Conservation (phyloP, 2,797 vertebrate genomes). For the Pampus argenteus region DNA sequence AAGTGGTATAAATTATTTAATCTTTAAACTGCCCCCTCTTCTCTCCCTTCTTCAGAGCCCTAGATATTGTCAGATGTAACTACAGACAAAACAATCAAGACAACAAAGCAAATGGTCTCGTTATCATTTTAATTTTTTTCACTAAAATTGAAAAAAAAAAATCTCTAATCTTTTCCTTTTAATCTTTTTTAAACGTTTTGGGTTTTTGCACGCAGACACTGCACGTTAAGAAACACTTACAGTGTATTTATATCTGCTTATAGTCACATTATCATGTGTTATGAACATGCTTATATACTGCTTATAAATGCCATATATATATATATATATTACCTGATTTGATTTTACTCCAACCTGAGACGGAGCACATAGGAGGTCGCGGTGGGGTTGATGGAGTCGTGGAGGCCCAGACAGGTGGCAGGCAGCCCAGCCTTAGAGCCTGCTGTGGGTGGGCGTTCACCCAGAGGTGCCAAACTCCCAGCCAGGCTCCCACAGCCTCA, state of each 20-base stretch:
- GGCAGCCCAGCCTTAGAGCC: slow-evolving; percentile 68
- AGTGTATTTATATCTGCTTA: neutral
- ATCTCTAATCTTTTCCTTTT: neutral
- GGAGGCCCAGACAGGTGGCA: slow-evolving; percentile 81
- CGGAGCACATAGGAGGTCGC: slow-evolving; percentile 46
- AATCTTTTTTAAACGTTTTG: too few species aligned
- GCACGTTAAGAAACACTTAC: neutral
- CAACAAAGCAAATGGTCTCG: neutral
- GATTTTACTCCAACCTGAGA: slow-evolving; percentile 2
- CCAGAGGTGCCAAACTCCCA: slow-evolving; percentile 82
- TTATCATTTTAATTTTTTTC: neutral
- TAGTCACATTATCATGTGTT: neutral
- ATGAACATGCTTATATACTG: neutral
- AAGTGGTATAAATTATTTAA: too few species aligned
- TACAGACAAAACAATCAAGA: too few species aligned
- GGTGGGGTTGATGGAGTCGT: slow-evolving; percentile 45
- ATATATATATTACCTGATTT: too few species aligned
- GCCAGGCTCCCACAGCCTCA: slow-evolving; percentile 75
- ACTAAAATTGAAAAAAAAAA: neutral
- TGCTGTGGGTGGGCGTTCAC: slow-evolving; percentile 73
- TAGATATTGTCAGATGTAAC: neutral
- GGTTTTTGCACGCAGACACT: neutral
- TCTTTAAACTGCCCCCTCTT: neutral
- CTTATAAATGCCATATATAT: too few species aligned
- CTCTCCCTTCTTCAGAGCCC: neutral